A percentile compares a stretch with the other conserved stretches of the same genome.
phyloP scores from a whole-genome alignment of 1,140 invertebrate species.

The Heliconius himera region DNA sequence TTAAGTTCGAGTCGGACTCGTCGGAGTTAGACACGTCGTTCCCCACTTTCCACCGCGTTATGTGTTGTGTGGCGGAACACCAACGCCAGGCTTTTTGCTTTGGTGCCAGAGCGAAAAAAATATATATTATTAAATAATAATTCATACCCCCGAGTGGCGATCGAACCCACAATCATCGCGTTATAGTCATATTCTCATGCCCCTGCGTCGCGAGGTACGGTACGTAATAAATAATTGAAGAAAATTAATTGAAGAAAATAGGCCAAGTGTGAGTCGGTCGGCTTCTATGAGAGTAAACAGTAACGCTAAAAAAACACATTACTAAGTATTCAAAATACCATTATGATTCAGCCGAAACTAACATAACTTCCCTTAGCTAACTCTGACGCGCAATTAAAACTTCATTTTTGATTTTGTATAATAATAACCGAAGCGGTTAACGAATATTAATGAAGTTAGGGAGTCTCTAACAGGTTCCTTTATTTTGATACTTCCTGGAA shows the following conservation, averaged over 20 bases:
- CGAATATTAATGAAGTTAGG: conserved; percentile 14
- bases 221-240: neutral
- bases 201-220: no score
- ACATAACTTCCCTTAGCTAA: neutral
- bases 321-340: neutral
- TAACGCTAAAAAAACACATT: neutral
- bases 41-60: no score
- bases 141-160: no score
- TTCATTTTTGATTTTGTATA: neutral
- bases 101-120: no score
- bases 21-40: no score
- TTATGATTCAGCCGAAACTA: neutral
- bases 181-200: no score
- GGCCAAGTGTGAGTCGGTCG: neutral
- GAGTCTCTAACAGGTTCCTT: neutral
- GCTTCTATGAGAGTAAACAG: neutral
- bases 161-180: no score
- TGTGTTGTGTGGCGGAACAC: no score
- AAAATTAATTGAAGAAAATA: neutral
- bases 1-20: no score
- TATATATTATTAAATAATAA: no score
- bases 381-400: conserved; percentile 20
- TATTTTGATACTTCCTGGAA: neutral
- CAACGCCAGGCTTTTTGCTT: no score
- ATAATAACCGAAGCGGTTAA: conserved; percentile 3